phyloP scores from a whole-genome alignment of 2,113 vertebrate genomes.

The Boulengeromyrus knoepffleri region DNA sequence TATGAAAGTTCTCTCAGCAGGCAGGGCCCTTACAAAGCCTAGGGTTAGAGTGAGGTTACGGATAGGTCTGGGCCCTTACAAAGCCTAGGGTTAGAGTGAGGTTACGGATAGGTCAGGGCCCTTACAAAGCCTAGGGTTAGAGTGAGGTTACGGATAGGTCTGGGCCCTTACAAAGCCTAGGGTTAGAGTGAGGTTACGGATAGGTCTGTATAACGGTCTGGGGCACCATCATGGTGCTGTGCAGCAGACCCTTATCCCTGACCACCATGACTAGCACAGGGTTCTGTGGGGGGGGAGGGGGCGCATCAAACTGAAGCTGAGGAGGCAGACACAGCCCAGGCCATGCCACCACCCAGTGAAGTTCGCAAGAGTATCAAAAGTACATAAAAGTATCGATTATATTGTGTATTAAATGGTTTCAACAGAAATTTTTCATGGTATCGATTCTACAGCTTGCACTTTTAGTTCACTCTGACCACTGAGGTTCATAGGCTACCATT shows the following conservation, averaged over 20 bases:
- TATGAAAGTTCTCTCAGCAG: background rate
- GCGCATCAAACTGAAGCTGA: background rate
- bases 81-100: background rate
- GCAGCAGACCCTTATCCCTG: background rate
- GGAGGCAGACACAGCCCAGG: background rate
- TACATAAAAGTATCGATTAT: background rate
- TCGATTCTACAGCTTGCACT: background rate
- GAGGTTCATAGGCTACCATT: background rate
- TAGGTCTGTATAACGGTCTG: background rate
- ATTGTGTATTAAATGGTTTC: background rate
- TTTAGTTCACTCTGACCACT: background rate
- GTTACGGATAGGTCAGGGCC: background rate
- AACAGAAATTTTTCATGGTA: background rate
- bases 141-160: background rate
- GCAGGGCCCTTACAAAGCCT: background rate
- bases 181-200: background rate
- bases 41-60: background rate
- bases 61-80: background rate
- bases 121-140: background rate
- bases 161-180: background rate
- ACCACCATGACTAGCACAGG: background rate
- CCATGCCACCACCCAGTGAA: background rate
- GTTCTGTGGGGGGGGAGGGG: no score
- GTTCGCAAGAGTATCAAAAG: background rate
- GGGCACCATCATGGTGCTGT: background rate